Percentiles rank a stretch among this genome's conserved stretches.
Evolutionary conservation across 2,888 invertebrate genomes (phyloP).

Genomic region (Stomorhina lunata): DNA sequence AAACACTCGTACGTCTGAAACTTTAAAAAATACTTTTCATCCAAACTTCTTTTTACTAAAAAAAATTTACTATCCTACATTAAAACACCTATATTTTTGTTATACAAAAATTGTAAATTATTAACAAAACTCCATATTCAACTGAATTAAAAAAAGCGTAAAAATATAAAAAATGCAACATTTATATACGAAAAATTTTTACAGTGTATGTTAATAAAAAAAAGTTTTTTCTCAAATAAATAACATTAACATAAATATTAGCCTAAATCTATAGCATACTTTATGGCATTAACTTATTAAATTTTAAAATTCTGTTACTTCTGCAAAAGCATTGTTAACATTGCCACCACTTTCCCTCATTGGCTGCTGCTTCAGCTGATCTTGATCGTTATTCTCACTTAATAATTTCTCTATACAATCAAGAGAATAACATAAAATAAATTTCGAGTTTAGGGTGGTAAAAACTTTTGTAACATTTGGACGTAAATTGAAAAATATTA

Average conservation of each 20-base stretch:
- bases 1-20: no score
- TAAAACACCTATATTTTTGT: no score
- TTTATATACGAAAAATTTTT: no score
- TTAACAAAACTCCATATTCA: no score
- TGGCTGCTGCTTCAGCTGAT: neutral
- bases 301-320: conserved; percentile 39
- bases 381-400: neutral
- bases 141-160: no score
- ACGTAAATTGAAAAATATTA: conserved; percentile 92
- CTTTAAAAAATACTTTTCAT: no score
- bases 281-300: conserved; percentile 5
- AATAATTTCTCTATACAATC: conserved; percentile 57
- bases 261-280: conserved; percentile 32
- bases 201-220: conserved; percentile 22
- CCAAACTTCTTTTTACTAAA: no score
- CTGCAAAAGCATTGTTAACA: conserved; percentile 22
- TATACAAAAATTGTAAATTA: no score
- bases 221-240: neutral
- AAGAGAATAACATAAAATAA: conserved; percentile 73
- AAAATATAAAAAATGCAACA: neutral
- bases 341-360: neutral
- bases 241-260: no score
- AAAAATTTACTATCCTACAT: no score
- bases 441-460: conserved; percentile 82
- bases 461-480: conserved; percentile 90